Evolutionary conservation across 2,797 vertebrate species (phyloP).

Genomic region (Sebastes diploproa): DNA sequence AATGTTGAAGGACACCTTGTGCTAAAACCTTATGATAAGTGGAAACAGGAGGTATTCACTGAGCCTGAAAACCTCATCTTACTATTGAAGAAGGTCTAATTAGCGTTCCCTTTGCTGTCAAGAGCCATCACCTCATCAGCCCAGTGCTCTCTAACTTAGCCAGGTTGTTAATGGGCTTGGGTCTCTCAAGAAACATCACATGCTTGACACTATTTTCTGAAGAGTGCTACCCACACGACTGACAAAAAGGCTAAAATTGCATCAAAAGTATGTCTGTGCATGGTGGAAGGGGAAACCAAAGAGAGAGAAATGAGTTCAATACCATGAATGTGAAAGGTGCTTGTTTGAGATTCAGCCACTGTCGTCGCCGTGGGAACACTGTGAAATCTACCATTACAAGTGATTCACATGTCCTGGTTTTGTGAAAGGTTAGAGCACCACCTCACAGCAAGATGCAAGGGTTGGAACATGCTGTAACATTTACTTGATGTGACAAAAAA

Average conservation of each 20-base stretch:
- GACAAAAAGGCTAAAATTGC: not conserved
- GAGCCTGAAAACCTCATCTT: slow-evolving; percentile 8
- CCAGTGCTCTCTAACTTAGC: slow-evolving; percentile 19
- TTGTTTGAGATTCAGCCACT: slow-evolving; percentile 4
- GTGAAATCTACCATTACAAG: slow-evolving; percentile 1
- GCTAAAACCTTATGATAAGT: slow-evolving; percentile 1
- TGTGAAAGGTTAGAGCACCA: slow-evolving; percentile 29
- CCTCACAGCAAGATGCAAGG: not conserved
- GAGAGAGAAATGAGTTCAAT: not conserved
- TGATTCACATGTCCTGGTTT: slow-evolving; percentile 17
- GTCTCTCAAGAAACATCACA: slow-evolving; percentile 30
- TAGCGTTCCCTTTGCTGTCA: slow-evolving; percentile 34
- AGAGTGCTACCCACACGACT: slow-evolving; percentile 3
- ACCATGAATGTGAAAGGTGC: not conserved
- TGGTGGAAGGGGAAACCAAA: not conserved
- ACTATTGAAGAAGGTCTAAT: slow-evolving; percentile 33
- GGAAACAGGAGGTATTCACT: not conserved
- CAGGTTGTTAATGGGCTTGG: slow-evolving; percentile 17
- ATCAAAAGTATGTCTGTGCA: not conserved
- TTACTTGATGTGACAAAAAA: not conserved
- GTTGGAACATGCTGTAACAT: not conserved
- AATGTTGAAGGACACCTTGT: not conserved
- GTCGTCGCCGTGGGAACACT: not conserved
- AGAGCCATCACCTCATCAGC: slow-evolving; percentile 34
- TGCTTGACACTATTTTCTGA: slow-evolving; percentile 44